Base-by-base conservation (phyloP, 64 coral and sea anemone genomes). In the Cladopsammia gracilis region DNA sequence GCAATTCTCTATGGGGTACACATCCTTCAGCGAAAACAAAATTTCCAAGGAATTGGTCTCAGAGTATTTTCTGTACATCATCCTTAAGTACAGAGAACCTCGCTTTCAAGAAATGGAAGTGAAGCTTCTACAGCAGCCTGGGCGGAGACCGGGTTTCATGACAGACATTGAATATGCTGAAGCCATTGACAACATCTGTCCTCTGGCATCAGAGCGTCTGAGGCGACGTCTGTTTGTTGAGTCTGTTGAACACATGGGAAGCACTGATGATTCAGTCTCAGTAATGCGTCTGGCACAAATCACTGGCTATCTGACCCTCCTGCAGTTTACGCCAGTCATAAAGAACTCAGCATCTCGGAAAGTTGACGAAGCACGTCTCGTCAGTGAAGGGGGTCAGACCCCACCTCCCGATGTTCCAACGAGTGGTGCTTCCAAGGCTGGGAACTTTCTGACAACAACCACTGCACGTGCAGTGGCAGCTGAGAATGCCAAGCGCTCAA, bases 1-100 rank as follows among this genome's bases (percentile, higher is more conserved):
- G 54, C 98, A 99, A 86, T 99, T 99, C 71, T 94, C 94, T 34
- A 99, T 99, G 98, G 95, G 94, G 11, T 99, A 96, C 62, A 96
- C 94, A 20, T 96, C 98, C 18, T 96, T 96, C 79, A 96, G 98
- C 60, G 98, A 99, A 62, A 99, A 99, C 78, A 99, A 96, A 78
- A 96, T 99, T 56, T 96, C 94, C 13, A 92, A 83, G 50, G 83
- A 96, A 89, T 76, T 96, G 4, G 91, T 99, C 48, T 93, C 93
- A 14, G 91, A 96, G 77, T 99, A 96, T 85, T 86, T 99, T 68
- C 47, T 99, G 13, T 99, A 96, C 84, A 93, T 99, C 45, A 96
- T 96, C 24, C 90, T 99, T 46, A 99, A 99, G 78, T 93, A 94
- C 91, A 90, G 98, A 58, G 98, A 99, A 62, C 98, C 98, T 22